These are phyloP conservation scores for Heterochromis multidens DNA, from an alignment of 2,113 vertebrate genomes.

Conservation along the genomic window DNA sequence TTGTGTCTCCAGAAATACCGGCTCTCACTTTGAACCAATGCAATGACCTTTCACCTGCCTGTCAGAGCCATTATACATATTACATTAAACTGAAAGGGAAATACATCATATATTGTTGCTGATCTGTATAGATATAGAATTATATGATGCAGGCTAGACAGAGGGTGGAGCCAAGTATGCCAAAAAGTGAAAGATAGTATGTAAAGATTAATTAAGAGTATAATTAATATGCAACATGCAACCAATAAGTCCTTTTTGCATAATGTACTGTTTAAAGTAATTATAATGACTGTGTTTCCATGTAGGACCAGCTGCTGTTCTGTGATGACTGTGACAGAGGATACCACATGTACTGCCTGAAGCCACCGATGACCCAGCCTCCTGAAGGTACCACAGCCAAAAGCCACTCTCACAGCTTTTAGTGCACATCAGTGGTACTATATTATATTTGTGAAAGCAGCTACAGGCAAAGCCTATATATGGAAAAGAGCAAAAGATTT, in stretches of 20 bases:
- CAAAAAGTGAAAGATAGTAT: neutral
- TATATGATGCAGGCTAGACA: neutral
- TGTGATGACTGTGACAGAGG: conserved; percentile 98
- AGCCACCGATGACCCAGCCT: conserved; percentile 92
- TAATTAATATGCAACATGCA: neutral
- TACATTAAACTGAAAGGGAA: neutral
- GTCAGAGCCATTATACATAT: neutral
- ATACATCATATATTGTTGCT: neutral
- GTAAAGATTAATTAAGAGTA: neutral
- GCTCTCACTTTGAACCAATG: neutral
- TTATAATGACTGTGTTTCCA: neutral
- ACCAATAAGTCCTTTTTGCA: neutral
- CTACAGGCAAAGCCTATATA: neutral
- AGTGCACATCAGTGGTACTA: neutral
- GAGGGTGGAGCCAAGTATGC: neutral
- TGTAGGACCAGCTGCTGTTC: conserved; percentile 94
- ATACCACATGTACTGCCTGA: conserved; percentile 99
- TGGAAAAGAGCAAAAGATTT: conserved; percentile 5
- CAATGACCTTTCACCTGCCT: neutral
- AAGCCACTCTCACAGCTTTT: neutral
- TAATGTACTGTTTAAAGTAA: neutral
- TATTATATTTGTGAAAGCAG: neutral
- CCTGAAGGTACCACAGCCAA: conserved; percentile 85
- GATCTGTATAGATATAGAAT: neutral
- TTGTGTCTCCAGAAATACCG: neutral